These are phyloP conservation scores for Actinemys pallida DNA, from an alignment of 2,113 vertebrate species.

Conservation along the genomic window DNA sequence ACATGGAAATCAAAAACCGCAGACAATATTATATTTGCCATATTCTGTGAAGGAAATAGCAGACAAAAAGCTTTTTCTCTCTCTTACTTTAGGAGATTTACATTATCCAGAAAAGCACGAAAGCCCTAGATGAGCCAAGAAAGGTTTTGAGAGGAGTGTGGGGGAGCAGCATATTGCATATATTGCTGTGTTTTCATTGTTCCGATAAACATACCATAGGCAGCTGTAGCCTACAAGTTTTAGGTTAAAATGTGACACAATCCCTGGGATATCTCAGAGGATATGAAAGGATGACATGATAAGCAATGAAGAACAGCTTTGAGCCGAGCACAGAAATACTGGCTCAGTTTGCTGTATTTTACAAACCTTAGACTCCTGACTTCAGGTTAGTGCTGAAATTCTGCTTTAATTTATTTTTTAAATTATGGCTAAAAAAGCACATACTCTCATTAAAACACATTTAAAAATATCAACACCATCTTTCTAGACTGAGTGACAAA, in stretches of 20 bases:
- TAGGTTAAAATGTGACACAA: constrained; percentile 7
- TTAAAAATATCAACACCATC: not conserved
- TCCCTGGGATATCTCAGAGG: constrained; percentile 6
- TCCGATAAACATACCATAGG: not conserved
- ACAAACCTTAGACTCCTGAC: not conserved
- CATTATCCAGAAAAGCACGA: not conserved
- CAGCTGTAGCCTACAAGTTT: not conserved
- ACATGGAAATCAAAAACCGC: not conserved
- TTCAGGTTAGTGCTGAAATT: not conserved
- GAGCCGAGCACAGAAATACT: not conserved
- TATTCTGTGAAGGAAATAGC: not conserved
- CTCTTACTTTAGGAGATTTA: not conserved
- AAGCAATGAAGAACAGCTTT: not conserved
- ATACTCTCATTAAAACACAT: not conserved
- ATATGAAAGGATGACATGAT: constrained; percentile 1
- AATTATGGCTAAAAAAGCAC: not conserved
- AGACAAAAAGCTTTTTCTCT: not conserved
- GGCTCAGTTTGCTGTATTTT: not conserved
- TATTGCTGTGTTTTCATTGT: not conserved
- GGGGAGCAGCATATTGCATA: not conserved
- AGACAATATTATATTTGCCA: not conserved
- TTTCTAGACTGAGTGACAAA: not conserved
- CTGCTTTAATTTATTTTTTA: not conserved
- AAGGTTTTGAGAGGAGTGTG: not conserved
- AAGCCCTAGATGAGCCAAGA: not conserved